Evolutionary conservation across 1,140 invertebrate species (phyloP).

Genomic region (Eufriesea mexicana): DNA sequence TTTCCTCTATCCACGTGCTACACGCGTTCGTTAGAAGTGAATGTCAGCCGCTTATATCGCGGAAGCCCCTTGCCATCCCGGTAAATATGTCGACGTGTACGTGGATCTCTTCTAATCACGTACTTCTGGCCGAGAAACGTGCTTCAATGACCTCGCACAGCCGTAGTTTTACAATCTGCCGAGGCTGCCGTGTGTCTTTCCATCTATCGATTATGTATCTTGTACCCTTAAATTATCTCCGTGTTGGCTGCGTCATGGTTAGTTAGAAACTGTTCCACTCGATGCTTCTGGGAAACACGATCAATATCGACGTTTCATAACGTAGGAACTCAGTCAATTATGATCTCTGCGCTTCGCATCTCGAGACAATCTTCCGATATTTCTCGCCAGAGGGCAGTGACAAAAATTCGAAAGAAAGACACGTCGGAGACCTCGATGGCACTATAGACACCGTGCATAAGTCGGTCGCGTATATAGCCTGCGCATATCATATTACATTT

Average conservation of each 20-base stretch:
- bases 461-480: background rate
- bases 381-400: background rate
- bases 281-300: background rate
- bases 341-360: background rate
- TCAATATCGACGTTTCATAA: background rate
- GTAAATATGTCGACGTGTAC: slow-evolving; percentile 38
- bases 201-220: slow-evolving; percentile 5
- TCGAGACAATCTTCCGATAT: background rate
- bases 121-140: slow-evolving; percentile 28
- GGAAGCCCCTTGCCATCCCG: slow-evolving; percentile 39
- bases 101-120: slow-evolving; percentile 35
- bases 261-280: background rate
- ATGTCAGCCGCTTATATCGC: slow-evolving; percentile 62
- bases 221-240: background rate
- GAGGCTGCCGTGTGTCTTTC: background rate
- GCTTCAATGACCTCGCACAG: slow-evolving; percentile 17
- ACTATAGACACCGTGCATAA: background rate
- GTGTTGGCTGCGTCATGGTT: background rate
- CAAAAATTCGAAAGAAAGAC: background rate
- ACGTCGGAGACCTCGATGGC: background rate
- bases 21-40: slow-evolving; percentile 56
- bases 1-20: slow-evolving; percentile 67
- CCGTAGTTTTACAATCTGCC: background rate
- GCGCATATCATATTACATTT: background rate
- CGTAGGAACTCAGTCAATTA: background rate